Percentiles rank a stretch among this genome's conserved stretches.
Evolutionary conservation across 2,797 vertebrate species (phyloP).

Genomic region (Rachycentron canadum): DNA sequence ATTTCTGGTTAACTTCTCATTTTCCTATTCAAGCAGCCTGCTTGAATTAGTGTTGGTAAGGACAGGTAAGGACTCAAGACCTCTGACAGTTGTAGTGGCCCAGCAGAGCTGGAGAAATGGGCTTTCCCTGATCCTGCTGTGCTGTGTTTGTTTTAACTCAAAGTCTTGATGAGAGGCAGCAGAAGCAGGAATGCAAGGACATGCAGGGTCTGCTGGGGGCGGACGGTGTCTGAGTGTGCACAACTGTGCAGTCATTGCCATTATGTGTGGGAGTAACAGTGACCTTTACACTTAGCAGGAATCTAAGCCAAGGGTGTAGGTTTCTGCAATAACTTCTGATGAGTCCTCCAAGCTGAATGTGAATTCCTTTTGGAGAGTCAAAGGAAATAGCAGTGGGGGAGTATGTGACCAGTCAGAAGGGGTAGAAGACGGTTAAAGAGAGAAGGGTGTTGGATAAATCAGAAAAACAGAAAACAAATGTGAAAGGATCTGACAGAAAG

Average conservation of each 20-base stretch:
- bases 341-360: constrained; percentile 40
- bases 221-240: constrained; percentile 20
- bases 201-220: constrained; percentile 58
- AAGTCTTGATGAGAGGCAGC: constrained; percentile 68
- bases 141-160: constrained; percentile 54
- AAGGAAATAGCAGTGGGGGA: constrained; percentile 41
- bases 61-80: neutral
- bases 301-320: constrained; percentile 60
- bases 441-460: constrained; percentile 1
- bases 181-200: constrained; percentile 77
- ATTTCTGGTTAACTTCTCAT: neutral
- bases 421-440: constrained; percentile 5
- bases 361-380: constrained; percentile 62
- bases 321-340: constrained; percentile 63
- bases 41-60: constrained; percentile 7
- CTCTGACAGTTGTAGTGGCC: neutral
- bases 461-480: constrained; percentile 56
- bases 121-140: constrained; percentile 35
- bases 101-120: constrained; percentile 16
- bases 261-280: constrained; percentile 63
- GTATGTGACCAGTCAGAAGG: constrained; percentile 32
- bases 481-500: constrained; percentile 42
- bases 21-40: neutral
- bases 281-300: constrained; percentile 67
- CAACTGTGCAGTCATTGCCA: constrained; percentile 28